Base-by-base conservation (phyloP, 1,140 invertebrate species). In the Dreissena polymorpha region DNA sequence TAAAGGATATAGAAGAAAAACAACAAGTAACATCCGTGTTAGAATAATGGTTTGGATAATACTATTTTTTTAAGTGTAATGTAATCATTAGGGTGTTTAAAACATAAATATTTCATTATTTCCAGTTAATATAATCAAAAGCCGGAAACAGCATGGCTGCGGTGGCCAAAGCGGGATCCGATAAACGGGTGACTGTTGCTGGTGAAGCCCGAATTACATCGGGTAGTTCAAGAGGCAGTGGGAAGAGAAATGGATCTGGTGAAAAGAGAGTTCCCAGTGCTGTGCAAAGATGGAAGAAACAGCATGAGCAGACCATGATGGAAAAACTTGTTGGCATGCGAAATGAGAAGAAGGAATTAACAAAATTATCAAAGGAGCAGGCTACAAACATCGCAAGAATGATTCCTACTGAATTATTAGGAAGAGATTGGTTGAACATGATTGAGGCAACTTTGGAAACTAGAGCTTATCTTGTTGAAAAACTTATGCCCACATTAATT, bases 401-500 rank as follows among this genome's bases (percentile, higher is more conserved):
- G 89, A 92, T 93, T 80, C 92, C 92, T 16, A 89, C 90, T 64
- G 91, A 93, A 85, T n/a, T 93, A 53, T 83, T 93, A 7, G 91
- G 89, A 12, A 90, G 89, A 88, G 90, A 92, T 57, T 93, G 92
- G 92, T 79, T 93, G 68, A 90, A 87, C 83, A 86, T 91, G 18
- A 87, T 87, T 71, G 85, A 91, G 83, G 89, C 89, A 16, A 91
- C 91, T 16, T 83, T 92, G 10, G 92, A 93, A 83, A 87, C 90
- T 14, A 85, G 91, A 73, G 90, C 90, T 14, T 93, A 89, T 80
- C 78, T 93, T 23, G 88, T 93, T 29, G 93, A 93, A 65, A 92
- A 92, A 83, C 83, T 93, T 23, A 70, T 93, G 25, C 93, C 93
- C 29, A 91, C 91, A 14, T 53, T 93, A 51, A 91, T 93, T 83